Base-by-base conservation (phyloP, 2,797 vertebrate species). In the Danio aesculapii region DNA sequence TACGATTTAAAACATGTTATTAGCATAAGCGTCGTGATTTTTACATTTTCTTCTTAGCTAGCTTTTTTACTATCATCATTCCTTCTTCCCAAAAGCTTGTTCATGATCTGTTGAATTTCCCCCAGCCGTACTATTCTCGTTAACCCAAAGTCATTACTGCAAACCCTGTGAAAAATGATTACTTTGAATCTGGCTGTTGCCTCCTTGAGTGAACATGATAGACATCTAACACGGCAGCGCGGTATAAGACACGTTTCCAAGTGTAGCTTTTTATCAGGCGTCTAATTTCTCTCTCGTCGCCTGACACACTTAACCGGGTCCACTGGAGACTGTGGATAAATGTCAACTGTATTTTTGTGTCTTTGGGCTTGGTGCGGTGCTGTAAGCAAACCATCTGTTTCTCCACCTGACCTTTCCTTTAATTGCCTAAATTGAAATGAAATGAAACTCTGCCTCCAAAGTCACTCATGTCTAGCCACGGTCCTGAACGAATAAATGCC, bases 351-450 rank as follows among this genome's bases (percentile, higher is more conserved):
- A 85, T 89, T 87, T 89, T 86, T 85, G 81, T 84, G 85, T 86
- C 82, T 86, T 87, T 82, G 84, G 82, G 84, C 82, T 84, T 82
- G 79, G 85, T 84, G 73, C 86, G 82, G 82, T 86, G 84, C 86
- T 88, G 87, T 89, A 88, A 87, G 87, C 87, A 84, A 85, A 86
- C 90, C 91, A 93, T 92, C 92, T 93, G 92, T 90, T 91, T 90
- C 87, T 84, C 81, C 85, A 87, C 84, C 87, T 91, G 90, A 94
- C 92, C 93, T 94, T 94, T 92, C 64, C 86, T 91, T 92, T 92
- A 92, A 92, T 91, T 90, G 88, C 86, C 87, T 85, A 87, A 92
- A 92, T 91, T 87, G 91, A 86, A 90, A 83, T 84, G 85, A 84
- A 91, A 92, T 87, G 89, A 89, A 87, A 81, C 49, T 80, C 84